Percentiles rank a stretch among this genome's conserved stretches.
phyloP scores from a whole-genome alignment of 2,113 vertebrate genomes.

The Oncorhynchus nerka region DNA sequence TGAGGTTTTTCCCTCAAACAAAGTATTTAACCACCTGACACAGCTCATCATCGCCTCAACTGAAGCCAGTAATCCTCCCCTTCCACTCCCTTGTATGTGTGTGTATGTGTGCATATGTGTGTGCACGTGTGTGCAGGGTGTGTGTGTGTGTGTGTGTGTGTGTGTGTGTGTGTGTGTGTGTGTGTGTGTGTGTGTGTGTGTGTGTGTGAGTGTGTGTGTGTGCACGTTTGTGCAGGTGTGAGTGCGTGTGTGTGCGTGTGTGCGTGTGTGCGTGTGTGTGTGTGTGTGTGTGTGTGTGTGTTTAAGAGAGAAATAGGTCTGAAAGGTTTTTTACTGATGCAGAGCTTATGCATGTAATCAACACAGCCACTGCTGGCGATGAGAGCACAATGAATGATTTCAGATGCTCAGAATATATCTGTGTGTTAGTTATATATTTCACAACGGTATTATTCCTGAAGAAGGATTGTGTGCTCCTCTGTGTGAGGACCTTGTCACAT shows the following conservation, averaged over 20 bases:
- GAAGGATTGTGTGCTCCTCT: slow-evolving; percentile 8
- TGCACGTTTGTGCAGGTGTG: too few species aligned
- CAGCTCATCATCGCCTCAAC: neutral
- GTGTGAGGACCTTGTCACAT: slow-evolving; percentile 33
- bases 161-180: too few species aligned
- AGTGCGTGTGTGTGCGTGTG: neutral
- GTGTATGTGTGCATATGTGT: neutral
- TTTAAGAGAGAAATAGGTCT: too few species aligned
- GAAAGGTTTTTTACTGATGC: too few species aligned
- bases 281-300: too few species aligned
- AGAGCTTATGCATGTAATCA: too few species aligned
- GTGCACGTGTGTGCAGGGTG: neutral
- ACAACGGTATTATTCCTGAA: neutral
- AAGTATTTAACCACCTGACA: neutral
- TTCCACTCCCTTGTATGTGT: neutral
- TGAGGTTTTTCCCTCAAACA: neutral
- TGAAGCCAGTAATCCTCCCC: neutral
- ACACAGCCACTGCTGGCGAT: neutral
- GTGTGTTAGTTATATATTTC: neutral
- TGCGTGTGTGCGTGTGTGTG: neutral
- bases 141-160: too few species aligned
- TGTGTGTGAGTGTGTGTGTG: neutral
- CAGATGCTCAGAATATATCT: neutral
- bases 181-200: too few species aligned
- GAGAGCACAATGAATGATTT: neutral